Conservation (phyloP, 2,113 vertebrate genomes). For the Oryzias melastigma region DNA sequence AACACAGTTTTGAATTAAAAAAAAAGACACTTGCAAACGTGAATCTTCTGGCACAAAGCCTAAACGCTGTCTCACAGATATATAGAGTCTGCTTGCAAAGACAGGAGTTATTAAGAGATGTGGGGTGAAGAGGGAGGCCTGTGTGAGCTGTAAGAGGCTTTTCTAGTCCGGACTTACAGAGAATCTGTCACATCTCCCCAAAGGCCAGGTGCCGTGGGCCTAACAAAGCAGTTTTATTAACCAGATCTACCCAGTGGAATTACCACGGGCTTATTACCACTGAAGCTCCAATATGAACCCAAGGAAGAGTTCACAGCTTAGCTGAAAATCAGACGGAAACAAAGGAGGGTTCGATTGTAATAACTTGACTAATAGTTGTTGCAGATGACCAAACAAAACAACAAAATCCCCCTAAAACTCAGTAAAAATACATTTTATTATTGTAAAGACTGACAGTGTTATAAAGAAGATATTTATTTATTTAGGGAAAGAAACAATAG, state of each 20-base stretch:
- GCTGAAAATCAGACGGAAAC: conserved; percentile 34
- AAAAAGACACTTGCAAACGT: not conserved
- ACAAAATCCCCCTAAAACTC: no score
- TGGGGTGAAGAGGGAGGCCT: conserved; percentile 44
- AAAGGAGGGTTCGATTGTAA: conserved; percentile 10
- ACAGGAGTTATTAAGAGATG: conserved; percentile 54
- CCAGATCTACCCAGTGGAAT: conserved; percentile 59
- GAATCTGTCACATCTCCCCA: conserved; percentile 65
- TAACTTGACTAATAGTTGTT: no score
- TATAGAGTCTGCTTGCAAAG: conserved; percentile 17
- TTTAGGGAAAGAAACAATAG: not conserved
- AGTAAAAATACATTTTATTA: no score
- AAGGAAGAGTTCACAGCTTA: conserved; percentile 38
- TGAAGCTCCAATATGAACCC: conserved; percentile 49
- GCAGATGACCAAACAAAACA: no score
- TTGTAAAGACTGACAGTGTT: no score
- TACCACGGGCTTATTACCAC: conserved; percentile 58
- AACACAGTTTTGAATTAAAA: conserved; percentile 21
- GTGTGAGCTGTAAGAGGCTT: conserved; percentile 70
- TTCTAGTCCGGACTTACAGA: conserved; percentile 67
- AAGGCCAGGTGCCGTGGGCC: conserved; percentile 62
- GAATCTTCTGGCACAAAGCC: conserved; percentile 15
- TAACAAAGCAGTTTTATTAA: conserved; percentile 69
- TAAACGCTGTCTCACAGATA: conserved; percentile 11
- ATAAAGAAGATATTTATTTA: no score